Percentiles rank a stretch among this genome's conserved stretches.
These are phyloP conservation scores for Meda fulgida DNA, from an alignment of 2,797 vertebrate species.

Conservation along the genomic window DNA sequence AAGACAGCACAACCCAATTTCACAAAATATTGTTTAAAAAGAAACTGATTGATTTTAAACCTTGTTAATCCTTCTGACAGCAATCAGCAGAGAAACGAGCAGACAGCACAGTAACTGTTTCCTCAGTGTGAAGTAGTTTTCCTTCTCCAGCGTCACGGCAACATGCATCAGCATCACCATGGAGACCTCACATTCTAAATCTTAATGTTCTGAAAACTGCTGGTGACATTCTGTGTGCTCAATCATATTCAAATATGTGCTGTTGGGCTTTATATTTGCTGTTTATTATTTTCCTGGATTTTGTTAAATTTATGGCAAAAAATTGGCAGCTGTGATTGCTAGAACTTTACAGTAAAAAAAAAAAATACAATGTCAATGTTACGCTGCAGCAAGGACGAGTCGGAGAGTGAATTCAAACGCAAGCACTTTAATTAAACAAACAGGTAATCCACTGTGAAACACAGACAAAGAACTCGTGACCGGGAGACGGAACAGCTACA, in stretches of 20 bases:
- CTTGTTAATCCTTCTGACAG: not conserved
- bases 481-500: too few relatives aligned
- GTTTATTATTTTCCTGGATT: not conserved
- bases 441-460: too few relatives aligned
- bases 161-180: constrained; percentile 59
- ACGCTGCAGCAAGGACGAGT: too few relatives aligned
- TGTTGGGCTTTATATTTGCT: not conserved
- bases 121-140: constrained; percentile 3
- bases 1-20: not conserved
- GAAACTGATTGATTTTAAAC: not conserved
- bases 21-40: not conserved
- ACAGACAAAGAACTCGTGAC: too few relatives aligned
- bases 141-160: constrained; percentile 45
- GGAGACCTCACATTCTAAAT: constrained; percentile 50
- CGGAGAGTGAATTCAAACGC: too few relatives aligned
- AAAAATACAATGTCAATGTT: not conserved
- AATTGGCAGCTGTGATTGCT: not conserved
- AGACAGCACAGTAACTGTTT: not conserved
- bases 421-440: too few relatives aligned
- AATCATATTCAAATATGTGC: constrained; percentile 10
- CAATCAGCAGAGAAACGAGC: not conserved
- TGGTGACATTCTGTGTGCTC: not conserved
- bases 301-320: not conserved
- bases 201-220: constrained; percentile 45
- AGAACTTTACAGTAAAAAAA: not conserved